Base-by-base conservation (phyloP, 2,888 invertebrate genomes). In the Rotaria sp. region DNA sequence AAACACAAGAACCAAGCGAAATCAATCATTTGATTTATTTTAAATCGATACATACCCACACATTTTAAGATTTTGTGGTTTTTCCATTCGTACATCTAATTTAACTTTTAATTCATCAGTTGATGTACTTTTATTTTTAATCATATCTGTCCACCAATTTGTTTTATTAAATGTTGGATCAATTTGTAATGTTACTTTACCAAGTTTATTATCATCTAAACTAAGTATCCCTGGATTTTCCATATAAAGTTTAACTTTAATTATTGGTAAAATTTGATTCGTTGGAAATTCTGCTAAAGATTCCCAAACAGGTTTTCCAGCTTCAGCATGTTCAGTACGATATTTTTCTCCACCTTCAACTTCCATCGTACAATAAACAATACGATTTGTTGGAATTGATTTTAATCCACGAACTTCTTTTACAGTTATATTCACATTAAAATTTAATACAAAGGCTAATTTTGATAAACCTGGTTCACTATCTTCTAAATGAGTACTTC, bases 291-390 rank as follows among this genome's bases (percentile, higher is more conserved):
- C 99, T 86, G 97, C 99, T 93, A 98, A 98, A 0, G 98, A 99
- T 90, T 99, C 99, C 99, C 99, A 99, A 94, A 96, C 96, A 88
- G 99, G 98, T 92, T 97, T 98, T 5, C 97, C 96, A 45, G 98
- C 98, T 92, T 99, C 98, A 0, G 98, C 98, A 92, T 98, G 98
- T 92, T 98, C 99, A 4, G 99, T 99, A 92, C 99, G 98, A 87
- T 99, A 93, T 91, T 99, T 99, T 90, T 97, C 97, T 84, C 97
- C 97, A 88, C 96, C 97, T 92, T 99, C 99, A 59, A 99, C 97
- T 92, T 99, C 99, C 99, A 99, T 99, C 41, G 98, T 99, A 92
- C 99, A 99, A 92, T 99, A 99, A 85, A 99, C 97, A 91, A 99
- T 97, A 90, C 97, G 94, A 93, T 97, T 98, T 57, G 96, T 95